These are phyloP conservation scores for Zele albiditarsus DNA, from an alignment of 2,888 invertebrate genomes.

Conservation along the genomic window DNA sequence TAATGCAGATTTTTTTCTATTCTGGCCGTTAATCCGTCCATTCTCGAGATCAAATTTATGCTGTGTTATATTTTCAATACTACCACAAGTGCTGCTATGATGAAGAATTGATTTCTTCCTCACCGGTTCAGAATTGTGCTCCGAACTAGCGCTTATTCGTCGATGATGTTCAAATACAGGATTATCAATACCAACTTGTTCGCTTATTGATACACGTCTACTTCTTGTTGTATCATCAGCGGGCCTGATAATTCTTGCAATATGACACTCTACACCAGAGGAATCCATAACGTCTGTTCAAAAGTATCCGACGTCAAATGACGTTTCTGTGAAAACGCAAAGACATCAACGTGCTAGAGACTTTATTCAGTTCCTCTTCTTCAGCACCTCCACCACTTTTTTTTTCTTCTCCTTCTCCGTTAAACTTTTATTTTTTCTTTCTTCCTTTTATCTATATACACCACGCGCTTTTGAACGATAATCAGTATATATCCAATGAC, in stretches of 20 bases:
- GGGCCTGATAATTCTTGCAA: conserved; percentile 48
- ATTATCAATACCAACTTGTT: conserved; percentile 68
- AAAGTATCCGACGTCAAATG: conserved; percentile 27
- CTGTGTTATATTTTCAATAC: conserved; percentile 67
- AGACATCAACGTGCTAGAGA: conserved; percentile 15
- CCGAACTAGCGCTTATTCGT: conserved; percentile 65
- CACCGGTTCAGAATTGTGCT: conserved; percentile 61
- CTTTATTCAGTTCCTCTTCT: conserved; percentile 12
- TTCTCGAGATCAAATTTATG: conserved; percentile 68
- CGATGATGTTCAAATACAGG: conserved; percentile 66
- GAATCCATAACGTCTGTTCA: conserved; percentile 26
- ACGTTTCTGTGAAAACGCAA: conserved; percentile 18
- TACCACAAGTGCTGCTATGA: conserved; percentile 64
- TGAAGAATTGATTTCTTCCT: conserved; percentile 67
- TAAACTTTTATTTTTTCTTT: background rate
- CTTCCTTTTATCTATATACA: background rate
- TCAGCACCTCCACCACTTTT: background rate
- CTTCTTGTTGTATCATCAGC: conserved; percentile 40
- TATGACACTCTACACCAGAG: conserved; percentile 16
- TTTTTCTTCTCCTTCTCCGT: conserved; percentile 5
- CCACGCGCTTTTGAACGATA: background rate
- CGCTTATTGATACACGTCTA: conserved; percentile 69
- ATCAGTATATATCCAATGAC: conserved; percentile 27
- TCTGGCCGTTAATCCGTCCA: conserved; percentile 54
- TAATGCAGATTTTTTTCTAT: conserved; percentile 67